Evolutionary conservation across 2,888 invertebrate species (phyloP), one percentile per base, ranked within the genome.

Genomic region (Drosophila phalerata): DNA sequence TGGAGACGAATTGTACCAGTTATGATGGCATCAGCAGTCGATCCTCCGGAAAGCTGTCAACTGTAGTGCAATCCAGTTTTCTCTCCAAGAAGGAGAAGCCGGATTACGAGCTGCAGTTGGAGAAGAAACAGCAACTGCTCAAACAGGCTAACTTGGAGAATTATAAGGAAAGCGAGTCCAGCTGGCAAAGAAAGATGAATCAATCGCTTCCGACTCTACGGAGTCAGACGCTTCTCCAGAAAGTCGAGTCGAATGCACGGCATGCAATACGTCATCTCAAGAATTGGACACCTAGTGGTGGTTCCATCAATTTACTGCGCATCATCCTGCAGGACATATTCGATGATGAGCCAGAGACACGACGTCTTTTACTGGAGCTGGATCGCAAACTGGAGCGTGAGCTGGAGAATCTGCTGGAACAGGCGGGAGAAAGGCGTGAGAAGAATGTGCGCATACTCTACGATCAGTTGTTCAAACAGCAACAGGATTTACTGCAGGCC

Each of bases 401-500:
- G 17, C 22, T 88, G 17, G 30, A 58, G 5, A 53, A 28, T 3
- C 30, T 79, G 45, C 6, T 77, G 5, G 52, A 73, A 11, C 70
- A 66, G 51, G 67, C 69, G 11, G 69, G 70, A 10, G 63, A 79
- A 19, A 65, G 74, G 0, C 65, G 66, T 0, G 74, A 74, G 32
- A 62, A 51, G 25, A 85, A 85, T 17, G 47, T 85, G 13, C 68
- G 74, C 19, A 72, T 69, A 0, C 30, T 83, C 5, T 81, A 85
- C 25, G 73, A 85, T n/a, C 63, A 78, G 22, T 25, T 87, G 19
- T 55, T 76, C 5, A 19, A 74, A 17, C 62, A 71, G 30, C 73
- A 81, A 5, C 70, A 64, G 48, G 69, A 78, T 11, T 5, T 30
- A 5, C 34, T 53, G 0, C 28, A 1, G 5, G 15, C 25, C 49